Evolutionary conservation across 2,113 vertebrate genomes (phyloP).

Genomic region (Chaetops frenatus): DNA sequence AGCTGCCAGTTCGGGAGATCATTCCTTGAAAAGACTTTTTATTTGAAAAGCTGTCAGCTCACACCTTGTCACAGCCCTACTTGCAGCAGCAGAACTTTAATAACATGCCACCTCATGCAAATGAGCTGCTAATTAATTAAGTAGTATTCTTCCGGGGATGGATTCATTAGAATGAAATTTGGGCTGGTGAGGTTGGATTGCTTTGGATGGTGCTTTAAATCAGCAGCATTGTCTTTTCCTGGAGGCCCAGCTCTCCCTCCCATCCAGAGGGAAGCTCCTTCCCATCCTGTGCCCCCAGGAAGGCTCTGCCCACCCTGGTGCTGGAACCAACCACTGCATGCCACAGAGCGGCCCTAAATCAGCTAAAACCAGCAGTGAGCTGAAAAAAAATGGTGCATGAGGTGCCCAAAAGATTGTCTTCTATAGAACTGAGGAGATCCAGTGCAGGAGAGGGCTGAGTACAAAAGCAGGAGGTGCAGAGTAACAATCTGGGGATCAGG

Average conservation of each 20-base stretch:
- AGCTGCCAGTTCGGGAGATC: constrained; percentile 44
- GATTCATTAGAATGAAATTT: constrained; percentile 58
- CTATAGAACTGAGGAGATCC: rapidly evolving
- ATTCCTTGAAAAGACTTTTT: constrained; percentile 43
- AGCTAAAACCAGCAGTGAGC: neutral
- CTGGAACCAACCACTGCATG: rapidly evolving
- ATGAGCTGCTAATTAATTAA: constrained; percentile 77
- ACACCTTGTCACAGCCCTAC: constrained; percentile 54
- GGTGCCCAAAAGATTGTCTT: neutral
- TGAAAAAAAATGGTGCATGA: neutral
- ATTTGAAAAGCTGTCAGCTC: constrained; percentile 65
- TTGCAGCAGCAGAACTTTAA: constrained; percentile 64
- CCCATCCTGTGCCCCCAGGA: neutral
- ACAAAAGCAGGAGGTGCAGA: neutral
- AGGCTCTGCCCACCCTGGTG: neutral
- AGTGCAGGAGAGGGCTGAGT: neutral
- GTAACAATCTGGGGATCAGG: neutral
- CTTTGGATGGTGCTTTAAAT: neutral
- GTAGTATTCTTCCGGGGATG: constrained; percentile 60
- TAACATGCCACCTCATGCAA: constrained; percentile 71
- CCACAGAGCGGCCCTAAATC: neutral
- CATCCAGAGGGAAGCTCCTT: neutral
- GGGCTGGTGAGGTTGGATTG: neutral
- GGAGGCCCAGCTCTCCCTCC: neutral
- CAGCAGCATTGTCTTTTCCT: neutral